A percentile compares a stretch with the other conserved stretches of the same genome.
Conservation (phyloP, 2,113 vertebrate genomes). For the Caretta caretta region DNA sequence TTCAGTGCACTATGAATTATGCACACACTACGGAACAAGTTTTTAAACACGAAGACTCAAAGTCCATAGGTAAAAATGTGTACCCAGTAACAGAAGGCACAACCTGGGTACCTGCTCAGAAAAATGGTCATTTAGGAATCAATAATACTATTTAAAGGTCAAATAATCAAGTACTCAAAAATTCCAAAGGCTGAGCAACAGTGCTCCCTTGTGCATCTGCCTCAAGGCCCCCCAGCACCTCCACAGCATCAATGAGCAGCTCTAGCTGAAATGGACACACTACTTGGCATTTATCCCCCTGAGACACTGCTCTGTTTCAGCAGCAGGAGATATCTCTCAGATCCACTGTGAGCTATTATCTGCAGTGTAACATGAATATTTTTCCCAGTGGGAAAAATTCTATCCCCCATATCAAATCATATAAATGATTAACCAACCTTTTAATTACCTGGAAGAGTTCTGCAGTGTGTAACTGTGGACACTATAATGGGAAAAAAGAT, state of each 20-base stretch:
- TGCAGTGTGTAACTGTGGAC: background rate
- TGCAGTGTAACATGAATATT: too few relatives aligned
- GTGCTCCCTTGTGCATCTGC: background rate
- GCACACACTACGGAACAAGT: background rate
- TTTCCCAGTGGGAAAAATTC: too few relatives aligned
- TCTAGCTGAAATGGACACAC: background rate
- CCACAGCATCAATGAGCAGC: background rate
- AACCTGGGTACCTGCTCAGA: background rate
- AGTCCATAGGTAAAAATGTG: background rate
- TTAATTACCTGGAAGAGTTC: background rate
- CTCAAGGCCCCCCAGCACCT: background rate
- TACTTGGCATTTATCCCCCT: background rate
- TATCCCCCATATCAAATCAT: background rate
- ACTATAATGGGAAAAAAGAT: background rate
- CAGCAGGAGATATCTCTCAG: too few relatives aligned
- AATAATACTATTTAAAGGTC: background rate
- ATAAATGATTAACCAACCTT: background rate
- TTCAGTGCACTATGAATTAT: too few relatives aligned
- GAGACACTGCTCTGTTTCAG: background rate
- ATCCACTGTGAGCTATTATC: background rate
- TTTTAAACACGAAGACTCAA: background rate
- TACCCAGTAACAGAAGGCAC: background rate
- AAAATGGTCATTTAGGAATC: background rate
- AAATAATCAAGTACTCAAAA: background rate
- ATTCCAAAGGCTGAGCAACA: background rate